Percentiles rank a stretch among this genome's conserved stretches.
These are phyloP conservation scores for Nothoprocta perdicaria DNA, from an alignment of 2,113 vertebrate species.

Conservation along the genomic window DNA sequence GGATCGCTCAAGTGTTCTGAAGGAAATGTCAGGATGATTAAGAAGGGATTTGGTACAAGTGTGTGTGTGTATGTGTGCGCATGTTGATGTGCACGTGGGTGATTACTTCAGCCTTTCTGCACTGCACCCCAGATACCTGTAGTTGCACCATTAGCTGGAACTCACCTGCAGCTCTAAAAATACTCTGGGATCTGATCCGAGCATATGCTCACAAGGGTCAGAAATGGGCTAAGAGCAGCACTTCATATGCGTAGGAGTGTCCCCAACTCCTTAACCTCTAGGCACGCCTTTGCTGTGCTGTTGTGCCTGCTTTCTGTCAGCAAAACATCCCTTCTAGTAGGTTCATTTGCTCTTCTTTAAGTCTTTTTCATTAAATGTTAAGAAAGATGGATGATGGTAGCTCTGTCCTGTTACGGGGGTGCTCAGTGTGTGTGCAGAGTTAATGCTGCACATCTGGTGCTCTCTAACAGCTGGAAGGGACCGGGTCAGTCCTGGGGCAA, in stretches of 20 bases:
- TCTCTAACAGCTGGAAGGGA: neutral
- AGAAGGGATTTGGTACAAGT: neutral
- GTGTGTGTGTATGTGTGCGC: neutral
- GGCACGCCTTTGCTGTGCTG: accelerated
- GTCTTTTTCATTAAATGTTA: accelerated
- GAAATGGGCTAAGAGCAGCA: neutral
- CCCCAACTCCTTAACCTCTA: neutral
- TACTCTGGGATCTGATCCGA: neutral
- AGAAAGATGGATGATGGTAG: neutral
- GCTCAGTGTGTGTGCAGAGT: accelerated
- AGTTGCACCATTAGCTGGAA: neutral
- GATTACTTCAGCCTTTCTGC: accelerated
- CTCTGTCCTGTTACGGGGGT: neutral
- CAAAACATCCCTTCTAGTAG: neutral
- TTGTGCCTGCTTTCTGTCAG: neutral
- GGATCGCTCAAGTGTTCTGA: neutral
- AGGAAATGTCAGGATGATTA: neutral
- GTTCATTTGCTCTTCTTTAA: neutral
- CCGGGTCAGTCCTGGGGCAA: accelerated
- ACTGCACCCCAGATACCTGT: neutral
- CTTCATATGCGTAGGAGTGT: accelerated
- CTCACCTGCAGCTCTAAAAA: neutral
- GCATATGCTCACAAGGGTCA: neutral
- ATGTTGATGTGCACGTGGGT: neutral
- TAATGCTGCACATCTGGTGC: neutral